Percentiles rank a stretch among this genome's conserved stretches.
phyloP scores from a whole-genome alignment of 2,888 invertebrate genomes.

The Malacosoma neustria region DNA sequence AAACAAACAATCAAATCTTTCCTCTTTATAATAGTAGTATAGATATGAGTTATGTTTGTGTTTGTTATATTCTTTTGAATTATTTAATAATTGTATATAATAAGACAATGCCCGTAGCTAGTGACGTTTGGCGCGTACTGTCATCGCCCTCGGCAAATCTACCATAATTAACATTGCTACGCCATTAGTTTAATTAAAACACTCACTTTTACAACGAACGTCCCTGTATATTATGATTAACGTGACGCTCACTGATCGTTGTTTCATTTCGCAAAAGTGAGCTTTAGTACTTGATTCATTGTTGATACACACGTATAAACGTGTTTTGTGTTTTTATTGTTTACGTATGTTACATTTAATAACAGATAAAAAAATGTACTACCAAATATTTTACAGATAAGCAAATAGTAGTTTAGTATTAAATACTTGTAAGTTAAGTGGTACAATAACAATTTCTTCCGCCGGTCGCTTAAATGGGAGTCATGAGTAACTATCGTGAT shows the following conservation, averaged over 20 bases:
- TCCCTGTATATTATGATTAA: slow-evolving; percentile 25
- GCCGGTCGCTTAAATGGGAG: too few species aligned
- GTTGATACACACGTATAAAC: too few species aligned
- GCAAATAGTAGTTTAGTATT: too few species aligned
- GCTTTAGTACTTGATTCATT: not conserved
- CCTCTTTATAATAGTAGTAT: too few species aligned
- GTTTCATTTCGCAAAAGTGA: not conserved
- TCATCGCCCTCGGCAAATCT: slow-evolving; percentile 59
- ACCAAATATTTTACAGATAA: too few species aligned
- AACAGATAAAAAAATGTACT: too few species aligned
- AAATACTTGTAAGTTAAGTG: too few species aligned
- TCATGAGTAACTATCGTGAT: too few species aligned
- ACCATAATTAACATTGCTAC: slow-evolving; percentile 83
- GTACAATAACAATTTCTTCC: too few species aligned
- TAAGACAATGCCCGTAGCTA: slow-evolving; percentile 1
- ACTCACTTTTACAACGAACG: slow-evolving; percentile 58
- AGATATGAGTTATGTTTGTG: slow-evolving; percentile 17
- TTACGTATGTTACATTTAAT: too few species aligned
- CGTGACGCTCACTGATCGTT: slow-evolving; percentile 12
- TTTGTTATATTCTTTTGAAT: not conserved
- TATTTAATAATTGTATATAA: not conserved
- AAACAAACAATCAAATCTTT: too few species aligned
- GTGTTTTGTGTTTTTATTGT: too few species aligned
- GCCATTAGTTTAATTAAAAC: slow-evolving; percentile 87
- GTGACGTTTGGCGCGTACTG: slow-evolving; percentile 26